Percentiles rank a stretch among this genome's conserved stretches.
Evolutionary conservation across 2,113 vertebrate species (phyloP).

Genomic region (Pseudorhombus dupliciocellatus): DNA sequence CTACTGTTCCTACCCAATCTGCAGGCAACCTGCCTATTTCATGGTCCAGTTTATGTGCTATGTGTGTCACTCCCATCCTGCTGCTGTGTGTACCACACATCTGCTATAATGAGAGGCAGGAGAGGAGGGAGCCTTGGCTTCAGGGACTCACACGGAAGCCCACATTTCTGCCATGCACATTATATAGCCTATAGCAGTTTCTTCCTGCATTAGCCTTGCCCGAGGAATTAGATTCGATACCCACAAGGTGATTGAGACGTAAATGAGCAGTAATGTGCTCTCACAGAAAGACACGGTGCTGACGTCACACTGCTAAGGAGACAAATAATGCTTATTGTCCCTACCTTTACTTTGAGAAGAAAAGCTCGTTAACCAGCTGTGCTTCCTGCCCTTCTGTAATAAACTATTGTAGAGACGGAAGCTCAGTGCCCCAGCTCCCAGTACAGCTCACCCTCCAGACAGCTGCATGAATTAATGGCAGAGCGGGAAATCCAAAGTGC

Average conservation of each 20-base stretch:
- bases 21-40: constrained; percentile 51
- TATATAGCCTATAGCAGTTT: constrained; percentile 43
- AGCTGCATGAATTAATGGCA: constrained; percentile 61
- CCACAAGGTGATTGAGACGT: constrained; percentile 44
- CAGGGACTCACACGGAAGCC: constrained; percentile 53
- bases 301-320: constrained; percentile 14
- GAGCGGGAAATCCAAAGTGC: constrained; percentile 31
- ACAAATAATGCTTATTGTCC: constrained; percentile 30
- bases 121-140: constrained; percentile 58
- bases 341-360: constrained; percentile 1
- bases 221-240: constrained; percentile 41
- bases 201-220: constrained; percentile 37
- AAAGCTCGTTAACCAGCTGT: constrained; percentile 47
- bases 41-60: constrained; percentile 62
- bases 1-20: constrained; percentile 35
- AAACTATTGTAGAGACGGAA: constrained; percentile 44
- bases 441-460: constrained; percentile 59
- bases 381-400: constrained; percentile 27
- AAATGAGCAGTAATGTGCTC: constrained; percentile 48
- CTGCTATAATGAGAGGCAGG: constrained; percentile 56
- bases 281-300: constrained; percentile 13
- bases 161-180: constrained; percentile 44
- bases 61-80: constrained; percentile 47
- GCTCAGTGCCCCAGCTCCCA: constrained; percentile 39
- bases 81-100: constrained; percentile 48